phyloP scores from a whole-genome alignment of 1,140 invertebrate species.

The Stegodyphus dumicola region DNA sequence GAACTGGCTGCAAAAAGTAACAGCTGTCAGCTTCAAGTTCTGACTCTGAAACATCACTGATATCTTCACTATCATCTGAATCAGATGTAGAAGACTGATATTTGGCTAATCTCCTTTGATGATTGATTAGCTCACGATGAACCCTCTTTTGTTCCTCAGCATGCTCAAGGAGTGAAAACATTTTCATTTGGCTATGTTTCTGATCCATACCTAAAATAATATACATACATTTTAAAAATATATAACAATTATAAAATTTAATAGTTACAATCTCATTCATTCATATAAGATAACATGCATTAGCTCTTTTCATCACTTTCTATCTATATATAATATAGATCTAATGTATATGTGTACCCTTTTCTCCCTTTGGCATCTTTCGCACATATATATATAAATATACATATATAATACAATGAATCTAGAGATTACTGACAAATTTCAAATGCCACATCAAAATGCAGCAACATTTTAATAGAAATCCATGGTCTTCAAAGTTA shows the following conservation, averaged over 20 bases:
- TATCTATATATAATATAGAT: too few relatives aligned
- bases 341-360: too few relatives aligned
- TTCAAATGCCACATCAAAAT: too few relatives aligned
- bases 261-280: too few relatives aligned
- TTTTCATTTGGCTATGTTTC: conserved; percentile 81
- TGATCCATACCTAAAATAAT: conserved; percentile 79
- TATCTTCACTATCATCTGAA: conserved; percentile 74
- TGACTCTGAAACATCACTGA: conserved; percentile 84
- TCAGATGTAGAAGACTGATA: conserved; percentile 58
- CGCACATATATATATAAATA: too few relatives aligned
- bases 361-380: too few relatives aligned
- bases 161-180: conserved; percentile 84
- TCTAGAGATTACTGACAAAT: too few relatives aligned
- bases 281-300: too few relatives aligned
- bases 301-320: too few relatives aligned
- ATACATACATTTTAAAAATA: conserved; percentile 4
- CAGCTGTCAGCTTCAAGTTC: conserved; percentile 91
- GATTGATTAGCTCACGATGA: conserved; percentile 84
- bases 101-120: conserved; percentile 76
- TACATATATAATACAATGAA: too few relatives aligned
- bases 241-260: background rate
- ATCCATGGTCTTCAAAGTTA: too few relatives aligned
- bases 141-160: conserved; percentile 85
- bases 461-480: too few relatives aligned
- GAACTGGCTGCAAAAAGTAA: conserved; percentile 90